Conservation (phyloP, 1,140 invertebrate species). For the Bombus pyrosoma region DNA sequence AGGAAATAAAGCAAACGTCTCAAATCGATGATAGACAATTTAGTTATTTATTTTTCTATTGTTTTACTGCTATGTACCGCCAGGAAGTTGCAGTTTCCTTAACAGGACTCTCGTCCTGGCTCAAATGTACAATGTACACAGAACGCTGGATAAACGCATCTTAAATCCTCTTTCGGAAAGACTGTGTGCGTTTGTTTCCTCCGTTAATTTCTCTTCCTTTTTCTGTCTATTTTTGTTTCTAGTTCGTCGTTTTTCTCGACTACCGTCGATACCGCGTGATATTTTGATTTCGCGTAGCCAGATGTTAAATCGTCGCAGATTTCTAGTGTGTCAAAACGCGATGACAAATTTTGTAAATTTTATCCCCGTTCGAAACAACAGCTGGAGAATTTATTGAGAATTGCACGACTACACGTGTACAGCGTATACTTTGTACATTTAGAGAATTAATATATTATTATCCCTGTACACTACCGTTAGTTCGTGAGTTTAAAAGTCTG, state of each 20-base stretch:
- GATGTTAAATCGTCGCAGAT: background rate
- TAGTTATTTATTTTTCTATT: slow-evolving; percentile 58
- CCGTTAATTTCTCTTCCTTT: background rate
- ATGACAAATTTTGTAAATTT: fast-evolving
- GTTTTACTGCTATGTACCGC: slow-evolving; percentile 24
- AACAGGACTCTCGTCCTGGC: slow-evolving; percentile 13
- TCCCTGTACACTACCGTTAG: background rate
- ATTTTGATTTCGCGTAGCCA: background rate
- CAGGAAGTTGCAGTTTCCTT: slow-evolving; percentile 22
- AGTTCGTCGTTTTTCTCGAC: background rate
- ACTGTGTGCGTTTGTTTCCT: slow-evolving; percentile 31
- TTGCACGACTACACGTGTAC: slow-evolving; percentile 3
- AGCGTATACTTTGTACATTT: slow-evolving; percentile 3
- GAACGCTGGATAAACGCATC: slow-evolving; percentile 16
- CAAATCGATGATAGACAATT: slow-evolving; percentile 25
- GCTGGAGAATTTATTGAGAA: background rate
- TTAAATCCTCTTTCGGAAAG: slow-evolving; percentile 1
- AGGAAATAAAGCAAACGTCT: slow-evolving; percentile 7
- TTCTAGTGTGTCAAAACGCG: background rate
- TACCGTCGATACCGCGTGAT: background rate
- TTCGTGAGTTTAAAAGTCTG: background rate
- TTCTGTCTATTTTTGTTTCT: background rate
- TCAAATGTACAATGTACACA: slow-evolving; percentile 3
- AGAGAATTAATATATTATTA: background rate
- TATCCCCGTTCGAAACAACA: background rate